Percentiles rank a stretch among this genome's conserved stretches.
Evolutionary conservation across 2,113 vertebrate species (phyloP).

Genomic region (Sinocyclocheilus grahami): DNA sequence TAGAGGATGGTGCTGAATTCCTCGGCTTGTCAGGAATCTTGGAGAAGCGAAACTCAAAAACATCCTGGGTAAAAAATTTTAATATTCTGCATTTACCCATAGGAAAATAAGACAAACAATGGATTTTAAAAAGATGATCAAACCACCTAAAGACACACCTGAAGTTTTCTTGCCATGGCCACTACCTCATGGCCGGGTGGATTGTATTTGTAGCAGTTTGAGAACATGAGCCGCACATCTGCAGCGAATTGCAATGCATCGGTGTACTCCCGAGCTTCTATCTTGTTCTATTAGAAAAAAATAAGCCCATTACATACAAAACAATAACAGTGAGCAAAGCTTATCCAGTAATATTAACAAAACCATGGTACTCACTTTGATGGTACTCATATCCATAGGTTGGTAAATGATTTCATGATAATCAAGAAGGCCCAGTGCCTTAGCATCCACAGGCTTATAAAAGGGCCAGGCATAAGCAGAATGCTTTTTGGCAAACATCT

Average conservation of each 20-base stretch:
- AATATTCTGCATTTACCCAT: too few relatives aligned
- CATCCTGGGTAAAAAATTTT: constrained; percentile 74
- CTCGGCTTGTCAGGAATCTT: constrained; percentile 80
- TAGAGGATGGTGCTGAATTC: constrained; percentile 9
- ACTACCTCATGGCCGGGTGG: constrained; percentile 85
- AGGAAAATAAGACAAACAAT: neutral
- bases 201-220: constrained; percentile 86
- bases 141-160: constrained; percentile 73
- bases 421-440: constrained; percentile 73
- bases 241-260: constrained; percentile 84
- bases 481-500: constrained; percentile 89
- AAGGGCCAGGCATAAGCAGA: constrained; percentile 86
- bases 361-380: constrained; percentile 78
- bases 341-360: neutral
- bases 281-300: constrained; percentile 77
- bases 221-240: constrained; percentile 91
- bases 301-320: neutral
- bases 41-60: constrained; percentile 87
- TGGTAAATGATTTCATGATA: constrained; percentile 79
- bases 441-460: constrained; percentile 78
- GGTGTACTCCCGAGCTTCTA: constrained; percentile 83
- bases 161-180: constrained; percentile 86
- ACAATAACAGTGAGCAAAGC: neutral
- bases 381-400: constrained; percentile 84
- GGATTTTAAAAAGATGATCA: neutral